These are phyloP conservation scores for Holothuria leucospilota DNA, from an alignment of 53 echinoderm and acorn worm species.

Conservation along the genomic window DNA sequence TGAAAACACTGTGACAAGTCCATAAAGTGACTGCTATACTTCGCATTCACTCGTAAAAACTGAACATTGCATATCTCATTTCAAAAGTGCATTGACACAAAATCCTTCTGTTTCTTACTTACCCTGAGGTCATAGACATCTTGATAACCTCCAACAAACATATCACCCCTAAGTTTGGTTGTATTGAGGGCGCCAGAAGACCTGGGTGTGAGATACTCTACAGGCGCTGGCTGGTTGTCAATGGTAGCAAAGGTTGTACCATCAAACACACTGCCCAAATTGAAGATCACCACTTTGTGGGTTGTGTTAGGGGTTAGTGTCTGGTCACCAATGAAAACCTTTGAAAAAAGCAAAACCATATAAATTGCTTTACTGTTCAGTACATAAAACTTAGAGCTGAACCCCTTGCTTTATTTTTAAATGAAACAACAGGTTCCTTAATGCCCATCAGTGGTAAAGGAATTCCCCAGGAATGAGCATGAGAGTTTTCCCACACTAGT, in stretches of 20 bases:
- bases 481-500: no score
- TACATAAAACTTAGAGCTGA: no score
- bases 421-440: no score
- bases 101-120: conserved; percentile 20
- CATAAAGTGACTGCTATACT: no score
- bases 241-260: conserved; percentile 80
- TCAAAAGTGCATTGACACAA: neutral
- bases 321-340: conserved; percentile 90
- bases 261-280: conserved; percentile 69
- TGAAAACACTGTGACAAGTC: no score
- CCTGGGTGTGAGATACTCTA: conserved; percentile 89
- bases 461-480: no score
- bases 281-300: conserved; percentile 87
- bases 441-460: no score
- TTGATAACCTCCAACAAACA: conserved; percentile 90
- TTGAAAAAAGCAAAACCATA: neutral
- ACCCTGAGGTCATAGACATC: conserved; percentile 86
- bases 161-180: conserved; percentile 73
- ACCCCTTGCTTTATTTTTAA: no score
- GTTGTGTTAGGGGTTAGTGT: conserved; percentile 74
- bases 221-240: conserved; percentile 63
- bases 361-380: neutral
- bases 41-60: no score
- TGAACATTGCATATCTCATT: no score
- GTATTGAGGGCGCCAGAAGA: conserved; percentile 84